Evolutionary conservation across 2,797 vertebrate species (phyloP).

Genomic region (Urosaurus nigricauda): DNA sequence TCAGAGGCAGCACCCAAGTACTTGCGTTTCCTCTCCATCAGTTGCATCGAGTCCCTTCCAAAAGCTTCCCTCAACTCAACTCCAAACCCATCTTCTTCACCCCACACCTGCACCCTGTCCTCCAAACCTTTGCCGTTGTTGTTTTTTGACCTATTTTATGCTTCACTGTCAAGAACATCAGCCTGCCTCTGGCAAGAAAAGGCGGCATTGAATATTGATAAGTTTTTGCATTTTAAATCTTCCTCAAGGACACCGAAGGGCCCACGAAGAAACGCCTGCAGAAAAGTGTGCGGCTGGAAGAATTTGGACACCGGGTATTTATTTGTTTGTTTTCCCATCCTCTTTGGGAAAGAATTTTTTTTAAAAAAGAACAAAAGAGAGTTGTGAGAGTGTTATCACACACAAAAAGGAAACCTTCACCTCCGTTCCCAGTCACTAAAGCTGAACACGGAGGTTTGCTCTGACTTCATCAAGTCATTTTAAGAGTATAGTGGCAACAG

Average conservation of each 20-base stretch:
- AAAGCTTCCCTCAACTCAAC: background rate
- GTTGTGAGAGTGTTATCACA: background rate
- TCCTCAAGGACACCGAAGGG: background rate
- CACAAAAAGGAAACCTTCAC: too few species aligned
- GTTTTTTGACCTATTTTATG: background rate
- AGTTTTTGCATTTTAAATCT: slow-evolving; percentile 18
- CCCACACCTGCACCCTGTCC: too few species aligned
- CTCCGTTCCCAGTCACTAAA: background rate
- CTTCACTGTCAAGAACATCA: background rate
- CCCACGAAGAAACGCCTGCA: background rate
- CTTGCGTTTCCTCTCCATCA: too few species aligned
- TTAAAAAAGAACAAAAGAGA: too few species aligned
- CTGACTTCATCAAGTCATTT: background rate
- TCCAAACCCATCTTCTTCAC: background rate
- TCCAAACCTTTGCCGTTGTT: too few species aligned
- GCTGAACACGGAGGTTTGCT: background rate
- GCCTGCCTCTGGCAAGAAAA: background rate
- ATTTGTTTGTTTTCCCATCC: too few species aligned
- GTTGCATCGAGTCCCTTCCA: too few species aligned
- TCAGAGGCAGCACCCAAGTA: background rate
- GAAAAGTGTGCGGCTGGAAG: background rate
- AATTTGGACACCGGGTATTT: too few species aligned
- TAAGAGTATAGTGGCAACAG: background rate
- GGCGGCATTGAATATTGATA: background rate
- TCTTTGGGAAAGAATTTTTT: background rate